phyloP scores from a whole-genome alignment of 2,888 invertebrate genomes.

The Synanthedon myopaeformis region DNA sequence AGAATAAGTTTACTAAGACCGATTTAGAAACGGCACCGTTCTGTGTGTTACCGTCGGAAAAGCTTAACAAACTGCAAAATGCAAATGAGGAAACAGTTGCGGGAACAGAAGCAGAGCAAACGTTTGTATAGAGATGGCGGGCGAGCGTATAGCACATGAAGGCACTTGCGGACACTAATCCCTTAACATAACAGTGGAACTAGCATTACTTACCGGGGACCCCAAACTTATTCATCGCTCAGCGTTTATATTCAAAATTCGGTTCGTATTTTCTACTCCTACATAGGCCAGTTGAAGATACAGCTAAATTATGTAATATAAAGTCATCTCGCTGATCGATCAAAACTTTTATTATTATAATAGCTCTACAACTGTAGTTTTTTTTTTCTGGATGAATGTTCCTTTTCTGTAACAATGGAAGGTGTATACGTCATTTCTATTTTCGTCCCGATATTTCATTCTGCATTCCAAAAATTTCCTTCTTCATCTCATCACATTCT shows the following conservation, averaged over 20 bases:
- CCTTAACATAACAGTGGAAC: constrained; percentile 31
- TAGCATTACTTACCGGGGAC: neutral
- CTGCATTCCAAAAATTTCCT: no score
- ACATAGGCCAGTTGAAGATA: neutral
- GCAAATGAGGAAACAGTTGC: constrained; percentile 42
- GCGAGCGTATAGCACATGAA: neutral
- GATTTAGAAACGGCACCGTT: no score
- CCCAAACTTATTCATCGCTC: neutral
- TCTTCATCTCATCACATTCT: no score
- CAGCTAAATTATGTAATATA: neutral
- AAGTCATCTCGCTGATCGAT: neutral
- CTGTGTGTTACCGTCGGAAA: constrained; percentile 16
- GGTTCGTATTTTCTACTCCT: neutral
- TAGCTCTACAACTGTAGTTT: no score
- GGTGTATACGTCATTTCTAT: no score
- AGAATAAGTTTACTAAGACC: no score
- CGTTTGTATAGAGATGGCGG: constrained; percentile 17
- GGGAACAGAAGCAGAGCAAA: constrained; percentile 24
- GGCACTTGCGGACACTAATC: constrained; percentile 25
- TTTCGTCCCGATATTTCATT: no score
- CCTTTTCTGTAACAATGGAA: no score
- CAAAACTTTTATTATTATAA: no score
- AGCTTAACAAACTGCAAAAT: constrained; percentile 36
- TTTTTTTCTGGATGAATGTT: no score
- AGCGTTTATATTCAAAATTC: no score